Evolutionary conservation across 2,888 invertebrate genomes (phyloP).

Genomic region (Drosophila testacea): DNA sequence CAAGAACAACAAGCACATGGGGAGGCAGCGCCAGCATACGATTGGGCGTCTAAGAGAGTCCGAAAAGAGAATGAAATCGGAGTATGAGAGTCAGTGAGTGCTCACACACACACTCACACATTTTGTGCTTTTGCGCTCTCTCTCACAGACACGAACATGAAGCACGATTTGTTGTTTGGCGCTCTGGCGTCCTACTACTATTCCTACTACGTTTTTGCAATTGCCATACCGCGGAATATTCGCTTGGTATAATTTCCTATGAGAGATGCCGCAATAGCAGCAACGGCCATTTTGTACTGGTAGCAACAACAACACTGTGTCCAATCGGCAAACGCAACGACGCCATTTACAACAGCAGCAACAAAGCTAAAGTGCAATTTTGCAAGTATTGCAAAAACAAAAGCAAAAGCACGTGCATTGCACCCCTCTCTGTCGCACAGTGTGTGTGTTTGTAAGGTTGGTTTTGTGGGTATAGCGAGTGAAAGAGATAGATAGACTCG

Average conservation of each 20-base stretch:
- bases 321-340: conserved; percentile 54
- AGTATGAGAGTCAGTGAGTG: conserved; percentile 4
- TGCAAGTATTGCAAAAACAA: conserved; percentile 42
- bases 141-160: conserved; percentile 25
- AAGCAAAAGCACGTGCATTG: conserved; percentile 52
- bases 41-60: conserved; percentile 34
- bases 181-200: conserved; percentile 47
- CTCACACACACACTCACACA: conserved; percentile 9
- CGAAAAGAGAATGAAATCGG: conserved; percentile 7
- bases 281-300: conserved; percentile 50
- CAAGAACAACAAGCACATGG: conserved; percentile 23
- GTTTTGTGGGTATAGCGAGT: conserved; percentile 5
- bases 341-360: conserved; percentile 34
- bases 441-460: neutral
- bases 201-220: conserved; percentile 32
- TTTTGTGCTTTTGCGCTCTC: conserved; percentile 27
- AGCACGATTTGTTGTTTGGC: conserved; percentile 17
- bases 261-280: conserved; percentile 7
- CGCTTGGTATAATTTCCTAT: conserved; percentile 1
- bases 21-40: conserved; percentile 20
- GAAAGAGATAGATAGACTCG: conserved; percentile 8
- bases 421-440: conserved; percentile 31
- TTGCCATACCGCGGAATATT: conserved; percentile 11
- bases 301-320: conserved; percentile 18
- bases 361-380: conserved; percentile 39